A percentile compares a stretch with the other conserved stretches of the same genome.
Evolutionary conservation across 2,113 vertebrate species (phyloP).

Genomic region (Alethe diademata): DNA sequence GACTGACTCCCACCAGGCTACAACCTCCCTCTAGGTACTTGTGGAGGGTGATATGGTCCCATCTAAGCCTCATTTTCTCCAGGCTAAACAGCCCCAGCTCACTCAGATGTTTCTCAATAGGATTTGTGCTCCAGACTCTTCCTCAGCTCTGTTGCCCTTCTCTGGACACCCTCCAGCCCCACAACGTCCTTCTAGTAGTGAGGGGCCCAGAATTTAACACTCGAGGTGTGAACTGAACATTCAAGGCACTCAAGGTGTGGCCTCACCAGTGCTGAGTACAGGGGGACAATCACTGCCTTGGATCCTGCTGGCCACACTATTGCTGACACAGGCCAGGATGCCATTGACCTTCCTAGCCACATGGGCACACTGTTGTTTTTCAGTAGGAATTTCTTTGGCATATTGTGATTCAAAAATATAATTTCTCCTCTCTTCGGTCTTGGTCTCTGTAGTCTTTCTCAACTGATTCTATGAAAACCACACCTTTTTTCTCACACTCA

Average conservation of each 20-base stretch:
- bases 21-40: not conserved
- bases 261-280: not conserved
- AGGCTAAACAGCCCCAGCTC: not conserved
- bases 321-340: not conserved
- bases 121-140: not conserved
- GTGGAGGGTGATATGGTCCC: not conserved
- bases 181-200: not conserved
- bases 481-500: rapidly evolving
- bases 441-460: not conserved
- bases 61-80: not conserved
- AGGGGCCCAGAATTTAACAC: too few relatives aligned
- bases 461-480: not conserved
- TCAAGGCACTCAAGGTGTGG: rapidly evolving
- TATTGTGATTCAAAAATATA: not conserved
- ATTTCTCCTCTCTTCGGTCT: not conserved
- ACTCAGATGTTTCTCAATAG: not conserved
- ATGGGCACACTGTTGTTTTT: not conserved
- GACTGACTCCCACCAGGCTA: not conserved
- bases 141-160: rapidly evolving
- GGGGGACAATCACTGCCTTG: rapidly evolving
- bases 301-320: not conserved
- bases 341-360: not conserved
- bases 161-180: rapidly evolving
- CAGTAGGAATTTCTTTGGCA: not conserved
- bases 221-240: rapidly evolving